Evolutionary conservation across 2,888 invertebrate species (phyloP), one percentile per base, ranked within the genome.

Genomic region (Criorhina ranunculi): DNA sequence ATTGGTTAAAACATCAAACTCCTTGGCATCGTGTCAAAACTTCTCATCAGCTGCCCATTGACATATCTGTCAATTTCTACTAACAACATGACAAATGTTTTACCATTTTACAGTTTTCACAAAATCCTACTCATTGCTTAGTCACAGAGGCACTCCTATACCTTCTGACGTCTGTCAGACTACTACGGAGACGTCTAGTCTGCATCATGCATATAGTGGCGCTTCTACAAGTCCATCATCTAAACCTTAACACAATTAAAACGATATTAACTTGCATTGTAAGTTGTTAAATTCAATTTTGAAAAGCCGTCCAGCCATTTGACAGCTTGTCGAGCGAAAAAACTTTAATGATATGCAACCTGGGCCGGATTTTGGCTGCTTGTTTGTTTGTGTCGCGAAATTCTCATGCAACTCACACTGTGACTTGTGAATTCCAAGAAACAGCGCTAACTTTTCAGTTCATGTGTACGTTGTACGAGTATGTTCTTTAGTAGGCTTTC

Each of bases 371-470:
- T 78, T 69, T 29, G 60, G 6, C 35, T 70, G 49, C 53, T 31
- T 53, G 53, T 15, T 53, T 55, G 11, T 59, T 46, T 12, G 7
- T 31, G 33, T 57, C 24, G 53, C 19, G 31, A 72, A 78, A 78
- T 78, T 78, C 82, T 49, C 60, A 83, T 83, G 66, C 82, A 64
- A 66, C 70, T 77, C 82, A 82, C 70, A 72, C 77, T 15, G 55
- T 53, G 57, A 49, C 64, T 73, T 46, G 12, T 12, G n/a, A 33
- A 69, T 83, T 83, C 82, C 62, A 5, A 44, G 83, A 83, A 83
- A 12, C 53, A 76, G 31, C 12, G 37, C 12, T 24, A 55, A 40
- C 49, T 2, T 29, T 66, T 29, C 19, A 53, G 57, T 51, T 37
- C 66, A 55, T 77, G 66, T 59, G n/a, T 49, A 59, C 33, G 42